phyloP scores from a whole-genome alignment of 2,797 vertebrate genomes.

The Cercopithecus hamlyni region DNA sequence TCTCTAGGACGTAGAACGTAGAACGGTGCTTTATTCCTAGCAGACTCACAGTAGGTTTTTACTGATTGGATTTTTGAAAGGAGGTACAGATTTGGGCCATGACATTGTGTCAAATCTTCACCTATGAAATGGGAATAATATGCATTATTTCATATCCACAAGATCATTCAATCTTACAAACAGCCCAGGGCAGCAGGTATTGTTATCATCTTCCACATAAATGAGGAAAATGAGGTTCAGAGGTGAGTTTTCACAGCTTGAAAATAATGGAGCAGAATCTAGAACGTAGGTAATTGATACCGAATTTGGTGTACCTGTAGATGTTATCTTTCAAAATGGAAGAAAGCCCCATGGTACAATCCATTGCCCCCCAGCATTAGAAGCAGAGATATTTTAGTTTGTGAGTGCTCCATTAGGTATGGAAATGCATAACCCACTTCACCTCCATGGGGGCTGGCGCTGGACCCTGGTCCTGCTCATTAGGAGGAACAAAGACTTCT shows the following conservation, averaged over 20 bases:
- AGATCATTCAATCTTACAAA: background rate
- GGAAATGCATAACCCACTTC: background rate
- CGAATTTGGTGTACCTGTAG: background rate
- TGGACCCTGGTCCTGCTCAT: background rate
- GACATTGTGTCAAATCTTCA: background rate
- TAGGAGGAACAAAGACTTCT: background rate
- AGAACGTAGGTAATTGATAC: background rate
- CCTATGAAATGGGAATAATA: background rate
- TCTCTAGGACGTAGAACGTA: background rate
- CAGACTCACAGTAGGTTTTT: background rate
- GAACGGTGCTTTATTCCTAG: background rate
- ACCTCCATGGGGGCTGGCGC: rapidly evolving
- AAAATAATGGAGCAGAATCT: background rate
- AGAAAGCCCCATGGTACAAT: background rate
- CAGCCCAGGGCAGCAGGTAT: background rate
- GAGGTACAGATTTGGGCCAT: background rate
- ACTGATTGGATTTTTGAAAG: background rate
- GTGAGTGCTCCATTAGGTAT: background rate
- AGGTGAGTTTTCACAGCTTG: background rate
- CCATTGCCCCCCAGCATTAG: too few species aligned
- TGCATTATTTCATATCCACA: background rate
- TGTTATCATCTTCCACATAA: background rate
- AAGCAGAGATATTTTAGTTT: background rate
- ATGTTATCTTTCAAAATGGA: background rate
- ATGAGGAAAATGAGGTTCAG: background rate